These are phyloP conservation scores for Anomalospiza imberbis DNA, from an alignment of 2,797 vertebrate species.

Conservation along the genomic window DNA sequence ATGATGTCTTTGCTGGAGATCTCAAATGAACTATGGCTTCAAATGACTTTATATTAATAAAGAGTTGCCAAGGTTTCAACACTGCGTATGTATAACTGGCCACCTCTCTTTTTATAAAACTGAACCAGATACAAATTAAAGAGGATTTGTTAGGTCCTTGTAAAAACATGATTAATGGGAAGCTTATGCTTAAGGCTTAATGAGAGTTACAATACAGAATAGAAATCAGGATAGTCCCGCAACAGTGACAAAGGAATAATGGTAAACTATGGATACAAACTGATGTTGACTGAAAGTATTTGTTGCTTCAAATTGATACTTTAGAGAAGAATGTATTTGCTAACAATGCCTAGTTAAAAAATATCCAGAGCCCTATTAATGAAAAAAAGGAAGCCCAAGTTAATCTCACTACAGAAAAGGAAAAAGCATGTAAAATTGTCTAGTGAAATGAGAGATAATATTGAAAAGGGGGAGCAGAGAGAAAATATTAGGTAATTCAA, in stretches of 20 bases:
- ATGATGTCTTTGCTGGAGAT: not conserved
- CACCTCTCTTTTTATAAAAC: not conserved
- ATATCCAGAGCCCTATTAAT: not conserved
- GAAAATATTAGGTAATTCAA: not conserved
- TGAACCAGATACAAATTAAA: conserved; percentile 35
- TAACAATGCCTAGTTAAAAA: not conserved
- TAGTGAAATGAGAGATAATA: not conserved
- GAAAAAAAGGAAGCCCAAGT: not conserved
- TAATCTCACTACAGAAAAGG: not conserved
- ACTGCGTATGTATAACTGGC: not conserved
- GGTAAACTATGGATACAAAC: not conserved
- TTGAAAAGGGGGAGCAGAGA: not conserved
- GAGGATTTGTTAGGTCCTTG: not conserved
- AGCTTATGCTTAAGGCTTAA: conserved; percentile 10
- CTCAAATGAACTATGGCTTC: not conserved
- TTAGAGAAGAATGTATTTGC: not conserved
- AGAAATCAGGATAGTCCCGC: conserved; percentile 6
- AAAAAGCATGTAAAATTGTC: not conserved
- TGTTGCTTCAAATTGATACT: not conserved
- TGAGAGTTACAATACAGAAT: not conserved
- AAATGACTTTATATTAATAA: not conserved
- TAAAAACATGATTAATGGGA: not conserved
- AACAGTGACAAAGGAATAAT: not conserved
- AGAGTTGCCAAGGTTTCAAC: not conserved
- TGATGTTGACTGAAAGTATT: not conserved